phyloP scores from a whole-genome alignment of 2,888 invertebrate species.

The Melinaea menophilus region DNA sequence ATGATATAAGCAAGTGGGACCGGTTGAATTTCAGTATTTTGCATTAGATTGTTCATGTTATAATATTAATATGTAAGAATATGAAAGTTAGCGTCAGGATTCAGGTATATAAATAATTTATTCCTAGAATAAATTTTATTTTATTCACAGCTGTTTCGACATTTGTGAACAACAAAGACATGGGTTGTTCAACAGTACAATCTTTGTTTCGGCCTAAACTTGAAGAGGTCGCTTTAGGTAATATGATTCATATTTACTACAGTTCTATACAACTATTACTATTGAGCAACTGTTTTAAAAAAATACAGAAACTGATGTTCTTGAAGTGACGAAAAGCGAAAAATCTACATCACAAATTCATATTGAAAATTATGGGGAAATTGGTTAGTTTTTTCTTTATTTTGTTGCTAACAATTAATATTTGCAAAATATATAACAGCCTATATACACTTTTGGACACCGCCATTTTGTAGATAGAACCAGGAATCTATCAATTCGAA shows the following conservation, averaged over 20 bases:
- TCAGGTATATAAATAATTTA: no score
- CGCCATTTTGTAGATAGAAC: no score
- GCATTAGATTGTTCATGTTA: no score
- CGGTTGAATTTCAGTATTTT: no score
- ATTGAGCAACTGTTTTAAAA: background rate
- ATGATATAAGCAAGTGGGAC: no score
- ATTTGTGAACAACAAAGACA: slow-evolving; percentile 15
- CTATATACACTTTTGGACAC: no score
- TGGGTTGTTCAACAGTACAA: slow-evolving; percentile 25
- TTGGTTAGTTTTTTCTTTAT: slow-evolving; percentile 11
- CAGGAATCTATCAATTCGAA: no score
- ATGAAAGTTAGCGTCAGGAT: no score
- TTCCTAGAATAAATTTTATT: background rate
- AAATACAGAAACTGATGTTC: background rate
- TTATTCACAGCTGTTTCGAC: slow-evolving; percentile 22
- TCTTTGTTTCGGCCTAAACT: slow-evolving; percentile 23
- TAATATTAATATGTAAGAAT: no score
- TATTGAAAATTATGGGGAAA: slow-evolving; percentile 8
- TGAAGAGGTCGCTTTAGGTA: slow-evolving; percentile 28
- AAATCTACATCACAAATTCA: slow-evolving; percentile 19
- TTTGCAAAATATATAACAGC: background rate
- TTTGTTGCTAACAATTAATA: background rate
- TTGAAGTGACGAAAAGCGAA: slow-evolving; percentile 10
- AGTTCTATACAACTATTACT: background rate
- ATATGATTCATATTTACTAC: background rate